Conservation (phyloP, 2,888 invertebrate genomes). For the Pandemis heparana region DNA sequence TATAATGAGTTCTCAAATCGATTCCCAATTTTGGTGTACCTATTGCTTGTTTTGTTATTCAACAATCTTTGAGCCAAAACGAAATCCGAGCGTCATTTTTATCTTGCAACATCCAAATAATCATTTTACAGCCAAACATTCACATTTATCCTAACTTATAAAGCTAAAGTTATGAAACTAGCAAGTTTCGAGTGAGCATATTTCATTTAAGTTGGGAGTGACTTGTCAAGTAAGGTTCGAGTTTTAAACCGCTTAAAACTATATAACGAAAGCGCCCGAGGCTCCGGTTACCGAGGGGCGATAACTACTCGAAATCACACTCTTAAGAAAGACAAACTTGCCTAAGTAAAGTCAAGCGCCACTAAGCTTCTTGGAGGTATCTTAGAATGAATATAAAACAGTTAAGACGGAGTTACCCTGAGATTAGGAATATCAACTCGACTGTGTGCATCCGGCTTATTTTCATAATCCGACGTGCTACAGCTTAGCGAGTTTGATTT, state of each 20-base stretch:
- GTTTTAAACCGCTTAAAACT: slow-evolving; percentile 56
- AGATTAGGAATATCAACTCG: slow-evolving; percentile 46
- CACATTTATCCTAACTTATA: not conserved
- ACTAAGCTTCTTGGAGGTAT: slow-evolving; percentile 55
- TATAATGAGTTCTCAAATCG: too few relatives aligned
- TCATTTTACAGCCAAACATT: not conserved
- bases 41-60: too few relatives aligned
- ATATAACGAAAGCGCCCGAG: slow-evolving; percentile 56
- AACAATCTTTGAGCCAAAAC: too few relatives aligned
- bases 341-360: slow-evolving; percentile 39
- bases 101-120: too few relatives aligned
- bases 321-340: slow-evolving; percentile 56
- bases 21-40: too few relatives aligned
- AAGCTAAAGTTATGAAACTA: slow-evolving; percentile 38
- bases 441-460: slow-evolving; percentile 36
- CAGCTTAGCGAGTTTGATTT: slow-evolving; percentile 35
- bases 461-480: slow-evolving; percentile 25
- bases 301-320: slow-evolving; percentile 54
- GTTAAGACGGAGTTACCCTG: slow-evolving; percentile 47
- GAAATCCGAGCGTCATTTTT: too few relatives aligned
- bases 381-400: slow-evolving; percentile 53
- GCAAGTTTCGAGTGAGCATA: slow-evolving; percentile 60
- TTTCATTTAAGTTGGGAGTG: slow-evolving; percentile 60
- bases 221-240: slow-evolving; percentile 44
- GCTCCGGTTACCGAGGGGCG: slow-evolving; percentile 50